Conservation (phyloP, 2,888 invertebrate species). For the Trichogramma dendrolimi region DNA sequence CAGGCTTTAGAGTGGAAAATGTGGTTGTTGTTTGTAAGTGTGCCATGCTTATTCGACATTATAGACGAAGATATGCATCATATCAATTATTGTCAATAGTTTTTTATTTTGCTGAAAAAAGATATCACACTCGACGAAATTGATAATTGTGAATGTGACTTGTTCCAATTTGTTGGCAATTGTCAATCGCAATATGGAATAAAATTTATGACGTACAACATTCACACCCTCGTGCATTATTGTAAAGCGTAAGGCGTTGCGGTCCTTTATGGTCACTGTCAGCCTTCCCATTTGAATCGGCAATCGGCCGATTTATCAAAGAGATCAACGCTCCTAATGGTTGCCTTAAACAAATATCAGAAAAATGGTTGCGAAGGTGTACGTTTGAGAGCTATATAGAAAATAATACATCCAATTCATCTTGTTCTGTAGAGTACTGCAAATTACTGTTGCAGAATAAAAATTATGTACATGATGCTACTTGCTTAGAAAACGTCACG, state of each 20-base stretch:
- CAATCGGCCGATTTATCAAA: constrained; percentile 21
- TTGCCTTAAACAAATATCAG: constrained; percentile 21
- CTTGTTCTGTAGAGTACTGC: too few species aligned
- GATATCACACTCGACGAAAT: neutral
- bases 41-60: neutral
- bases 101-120: constrained; percentile 6
- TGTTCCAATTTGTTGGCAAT: constrained; percentile 26
- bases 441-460: neutral
- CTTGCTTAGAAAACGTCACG: neutral
- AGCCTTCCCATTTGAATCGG: constrained; percentile 27
- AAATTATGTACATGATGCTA: neutral
- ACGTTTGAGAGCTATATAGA: neutral
- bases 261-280: constrained; percentile 29
- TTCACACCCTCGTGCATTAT: constrained; percentile 24
- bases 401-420: neutral
- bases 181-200: constrained; percentile 27
- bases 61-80: neutral
- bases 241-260: constrained; percentile 23
- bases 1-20: constrained; percentile 8
- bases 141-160: constrained; percentile 23
- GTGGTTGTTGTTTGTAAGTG: constrained; percentile 3
- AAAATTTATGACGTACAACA: constrained; percentile 29
- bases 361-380: constrained; percentile 8
- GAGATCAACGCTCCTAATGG: constrained; percentile 26
- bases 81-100: constrained; percentile 14